Evolutionary conservation across 1,140 invertebrate species (phyloP), one percentile per base, ranked within the genome.

Genomic region (Holotrichia oblita): DNA sequence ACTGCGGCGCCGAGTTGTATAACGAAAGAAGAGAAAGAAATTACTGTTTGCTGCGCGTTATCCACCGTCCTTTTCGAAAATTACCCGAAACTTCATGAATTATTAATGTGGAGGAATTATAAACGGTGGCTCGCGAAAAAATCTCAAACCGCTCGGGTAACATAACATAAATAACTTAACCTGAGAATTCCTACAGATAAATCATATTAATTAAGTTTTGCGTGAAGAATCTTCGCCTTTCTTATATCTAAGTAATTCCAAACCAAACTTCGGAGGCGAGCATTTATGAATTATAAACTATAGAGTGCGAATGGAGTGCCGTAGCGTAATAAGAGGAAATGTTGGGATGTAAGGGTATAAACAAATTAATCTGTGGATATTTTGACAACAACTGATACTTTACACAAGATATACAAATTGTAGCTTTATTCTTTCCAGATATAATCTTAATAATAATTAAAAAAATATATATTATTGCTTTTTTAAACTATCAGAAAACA

Each of bases 91-190:
- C 48, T 3, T 17, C n/a, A 17, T 17, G 48, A 55, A 55, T 55
- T 55, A 55, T 55, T 55, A 55, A 55, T 14, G 6, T 14, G 6
- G 48, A 17, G 14, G 17, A 55, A 55, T 55, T 55, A 55, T 55
- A 17, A 55, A n/a, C 48, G 48, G 1, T 14, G 0, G 48, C 48
- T 7, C 0, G 48, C 48, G 17, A 55, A 55, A 17, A n/a, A 55
- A 17, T 17, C 2, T 17, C 48, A 17, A 14, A 55, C 14, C 48
- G n/a, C 48, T 55, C 48, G 48, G n/a, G 48, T 55, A 55, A 55
- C 48, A 55, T 55, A 55, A 55, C 48, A 55, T 55, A 55, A 55
- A 55, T 55, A 55, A 55, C n/a, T 55, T 55, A 55, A 55, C 48
- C 14, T 55, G 48, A 55, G 48, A 55, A 55, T 55, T 55, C 48